These are phyloP conservation scores for Prorops nasuta DNA, from an alignment of 1,140 invertebrate species.

Conservation along the genomic window DNA sequence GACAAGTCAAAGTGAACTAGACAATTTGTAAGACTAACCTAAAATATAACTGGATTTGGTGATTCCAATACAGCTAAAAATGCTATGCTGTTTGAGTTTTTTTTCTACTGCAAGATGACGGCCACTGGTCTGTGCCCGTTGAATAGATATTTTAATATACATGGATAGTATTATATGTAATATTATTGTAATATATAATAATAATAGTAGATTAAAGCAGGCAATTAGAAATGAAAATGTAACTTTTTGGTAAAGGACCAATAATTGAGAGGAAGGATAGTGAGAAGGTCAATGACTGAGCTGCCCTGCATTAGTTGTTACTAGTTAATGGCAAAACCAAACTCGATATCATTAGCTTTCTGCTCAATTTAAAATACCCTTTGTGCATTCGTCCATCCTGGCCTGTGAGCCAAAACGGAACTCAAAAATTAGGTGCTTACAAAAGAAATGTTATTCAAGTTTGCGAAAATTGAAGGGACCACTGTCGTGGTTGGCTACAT, in stretches of 20 bases:
- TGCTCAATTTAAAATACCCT: conserved; percentile 28
- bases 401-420: neutral
- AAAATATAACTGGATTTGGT: conserved; percentile 21
- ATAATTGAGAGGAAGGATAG: conserved; percentile 28
- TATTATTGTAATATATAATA: conserved; percentile 56
- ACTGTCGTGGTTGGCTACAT: conserved; percentile 16
- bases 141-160: conserved; percentile 55
- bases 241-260: conserved; percentile 28
- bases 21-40: conserved; percentile 33
- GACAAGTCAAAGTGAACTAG: conserved; percentile 22
- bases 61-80: conserved; percentile 14
- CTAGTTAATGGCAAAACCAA: conserved; percentile 36
- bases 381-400: conserved; percentile 16
- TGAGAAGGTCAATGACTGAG: conserved; percentile 6
- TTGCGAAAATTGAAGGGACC: conserved; percentile 21
- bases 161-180: conserved; percentile 57
- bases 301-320: conserved; percentile 28
- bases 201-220: conserved; percentile 29
- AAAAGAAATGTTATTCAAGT: neutral
- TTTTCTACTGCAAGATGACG: conserved; percentile 41
- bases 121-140: conserved; percentile 22
- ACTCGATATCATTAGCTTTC: conserved; percentile 33
- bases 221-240: conserved; percentile 18
- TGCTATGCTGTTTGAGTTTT: conserved; percentile 18
- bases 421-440: conserved; percentile 7